phyloP scores from a whole-genome alignment of 2,888 invertebrate species.

The Nymphalis c-album region DNA sequence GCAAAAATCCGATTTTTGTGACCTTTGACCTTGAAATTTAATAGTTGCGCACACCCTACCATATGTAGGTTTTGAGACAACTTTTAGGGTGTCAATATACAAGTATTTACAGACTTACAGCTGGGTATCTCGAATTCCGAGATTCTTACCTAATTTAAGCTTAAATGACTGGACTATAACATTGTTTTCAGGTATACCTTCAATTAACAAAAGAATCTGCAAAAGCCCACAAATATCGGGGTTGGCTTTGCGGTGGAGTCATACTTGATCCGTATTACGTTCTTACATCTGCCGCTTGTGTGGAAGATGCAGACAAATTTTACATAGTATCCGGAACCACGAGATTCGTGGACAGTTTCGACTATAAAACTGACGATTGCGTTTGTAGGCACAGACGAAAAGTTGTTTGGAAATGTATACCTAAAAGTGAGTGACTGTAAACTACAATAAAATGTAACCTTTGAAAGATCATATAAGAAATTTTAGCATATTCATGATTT shows the following conservation, averaged over 20 bases:
- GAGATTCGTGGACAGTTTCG: constrained; percentile 69
- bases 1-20: too few species aligned
- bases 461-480: background rate
- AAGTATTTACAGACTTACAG: too few species aligned
- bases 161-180: too few species aligned
- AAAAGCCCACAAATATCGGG: constrained; percentile 71
- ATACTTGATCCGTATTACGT: constrained; percentile 66
- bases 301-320: constrained; percentile 74
- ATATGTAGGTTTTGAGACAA: too few species aligned
- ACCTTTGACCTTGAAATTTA: too few species aligned
- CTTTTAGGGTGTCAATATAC: too few species aligned
- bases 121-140: too few species aligned
- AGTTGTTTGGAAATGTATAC: constrained; percentile 76
- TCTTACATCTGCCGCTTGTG: constrained; percentile 73
- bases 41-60: too few species aligned
- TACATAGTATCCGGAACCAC: constrained; percentile 73
- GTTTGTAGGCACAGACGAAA: constrained; percentile 67
- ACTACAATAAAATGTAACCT: background rate
- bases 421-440: constrained; percentile 63
- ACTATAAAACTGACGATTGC: constrained; percentile 66
- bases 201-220: constrained; percentile 74
- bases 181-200: constrained; percentile 66
- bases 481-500: too few species aligned
- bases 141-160: too few species aligned
- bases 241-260: constrained; percentile 75